Evolutionary conservation across 2,888 invertebrate genomes (phyloP), one percentile per base, ranked within the genome.

Genomic region (Melieria omissa): DNA sequence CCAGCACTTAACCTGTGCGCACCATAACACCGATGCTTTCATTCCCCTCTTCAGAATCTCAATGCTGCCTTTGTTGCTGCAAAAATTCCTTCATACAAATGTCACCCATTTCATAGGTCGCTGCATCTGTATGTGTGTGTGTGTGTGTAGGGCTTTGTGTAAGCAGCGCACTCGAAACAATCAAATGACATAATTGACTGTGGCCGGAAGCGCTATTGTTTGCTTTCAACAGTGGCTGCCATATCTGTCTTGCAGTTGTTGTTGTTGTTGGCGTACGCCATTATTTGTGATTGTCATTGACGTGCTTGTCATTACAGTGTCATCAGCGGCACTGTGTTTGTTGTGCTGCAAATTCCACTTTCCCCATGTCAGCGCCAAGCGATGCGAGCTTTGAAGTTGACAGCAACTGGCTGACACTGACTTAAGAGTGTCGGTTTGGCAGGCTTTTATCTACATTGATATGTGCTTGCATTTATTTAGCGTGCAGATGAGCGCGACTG

Each of bases 171-270:
- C 71, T 74, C 60, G 44, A 72, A 67, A 74, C 75, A 69, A 75
- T 76, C 75, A 76, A 77, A 76, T 70, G 73, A 74, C 72, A 76
- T 77, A 77, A 77, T 77, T 77, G 76, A 76, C 76, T 77, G 76
- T 73, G 74, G 74, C 75, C 77, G 73, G 63, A 71, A 74, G 75
- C 54, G 71, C 63, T 62, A 67, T 70, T 70, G 70, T 70, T 70
- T 70, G 52, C 58, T 47, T 66, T 67, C 29, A 29, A 29, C 29
- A 29, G 29, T 29, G 29, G 29, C 29, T 1, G 29, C 29, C 29
- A 29, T 45, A 42, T 57, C 49, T 58, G 8, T 47, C 10, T 49
- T 57, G 44, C 65, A 12, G 46, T n/a, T 52, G 67, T 52, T 67
- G 67, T 44, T 66, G 46, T n/a, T 60, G 52, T 10, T 5, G 52